phyloP scores from a whole-genome alignment of 1,140 invertebrate species.

The Temnothorax curvispinosus region DNA sequence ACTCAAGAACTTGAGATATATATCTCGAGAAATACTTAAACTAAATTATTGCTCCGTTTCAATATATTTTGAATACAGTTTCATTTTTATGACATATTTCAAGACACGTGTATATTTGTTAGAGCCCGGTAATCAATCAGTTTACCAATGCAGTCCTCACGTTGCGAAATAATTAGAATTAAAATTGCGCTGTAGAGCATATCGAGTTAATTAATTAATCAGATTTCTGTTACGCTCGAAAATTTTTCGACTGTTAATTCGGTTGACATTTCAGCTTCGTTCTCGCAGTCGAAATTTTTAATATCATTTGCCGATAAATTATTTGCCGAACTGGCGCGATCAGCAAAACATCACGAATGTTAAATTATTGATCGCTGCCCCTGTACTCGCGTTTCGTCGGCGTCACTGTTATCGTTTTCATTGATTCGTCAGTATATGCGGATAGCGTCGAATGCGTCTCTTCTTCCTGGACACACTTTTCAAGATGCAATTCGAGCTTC shows the following conservation, averaged over 20 bases:
- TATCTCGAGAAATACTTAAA: conserved; percentile 4
- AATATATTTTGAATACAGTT: conserved; percentile 8
- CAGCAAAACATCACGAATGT: neutral
- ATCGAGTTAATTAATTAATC: conserved; percentile 22
- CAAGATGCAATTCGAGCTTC: neutral
- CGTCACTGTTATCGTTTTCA: neutral
- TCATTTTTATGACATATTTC: neutral
- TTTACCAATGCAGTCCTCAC: neutral
- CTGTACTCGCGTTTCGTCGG: neutral
- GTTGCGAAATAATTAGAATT: conserved; percentile 15
- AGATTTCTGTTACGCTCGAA: neutral
- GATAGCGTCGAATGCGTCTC: neutral
- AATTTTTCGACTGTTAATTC: neutral
- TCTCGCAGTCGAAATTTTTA: neutral
- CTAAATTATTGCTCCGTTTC: neutral
- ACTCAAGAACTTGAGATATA: neutral
- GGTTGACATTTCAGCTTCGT: neutral
- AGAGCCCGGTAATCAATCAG: neutral
- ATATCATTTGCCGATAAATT: neutral
- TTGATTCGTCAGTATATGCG: neutral
- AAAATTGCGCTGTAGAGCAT: neutral
- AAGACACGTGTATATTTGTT: neutral
- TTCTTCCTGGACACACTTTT: neutral
- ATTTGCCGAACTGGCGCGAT: neutral
- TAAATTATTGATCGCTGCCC: conserved; percentile 23